A percentile compares a stretch with the other conserved stretches of the same genome.
Conservation (phyloP, 2,113 vertebrate species). For the Amia ocellicauda region DNA sequence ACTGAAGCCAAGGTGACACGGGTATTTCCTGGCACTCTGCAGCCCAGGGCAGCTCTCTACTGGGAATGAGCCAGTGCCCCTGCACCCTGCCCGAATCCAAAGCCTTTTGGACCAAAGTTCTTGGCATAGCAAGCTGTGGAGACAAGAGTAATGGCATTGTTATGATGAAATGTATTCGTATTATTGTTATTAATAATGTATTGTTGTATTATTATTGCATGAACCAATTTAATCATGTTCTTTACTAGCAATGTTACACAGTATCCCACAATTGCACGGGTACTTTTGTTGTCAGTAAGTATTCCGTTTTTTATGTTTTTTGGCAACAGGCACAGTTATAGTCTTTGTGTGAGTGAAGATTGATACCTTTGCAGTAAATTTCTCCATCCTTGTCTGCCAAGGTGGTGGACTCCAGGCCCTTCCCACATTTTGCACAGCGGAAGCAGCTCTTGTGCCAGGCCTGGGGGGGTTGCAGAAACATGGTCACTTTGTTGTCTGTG, state of each 20-base stretch:
- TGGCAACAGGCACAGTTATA: neutral
- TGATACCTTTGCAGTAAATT: slow-evolving; percentile 91
- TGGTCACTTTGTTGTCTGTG: too few relatives aligned
- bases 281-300: too few relatives aligned
- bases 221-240: too few relatives aligned
- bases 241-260: neutral
- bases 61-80: slow-evolving; percentile 83
- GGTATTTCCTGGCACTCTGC: neutral
- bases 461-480: slow-evolving; percentile 49
- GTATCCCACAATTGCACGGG: too few relatives aligned
- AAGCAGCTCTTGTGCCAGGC: slow-evolving; percentile 94
- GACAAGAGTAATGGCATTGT: slow-evolving; percentile 9
- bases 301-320: neutral
- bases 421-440: slow-evolving; percentile 85
- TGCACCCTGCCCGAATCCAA: slow-evolving; percentile 86
- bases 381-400: slow-evolving; percentile 89
- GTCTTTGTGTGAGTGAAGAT: too few relatives aligned
- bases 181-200: too few relatives aligned
- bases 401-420: slow-evolving; percentile 91
- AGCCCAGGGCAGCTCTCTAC: slow-evolving; percentile 49
- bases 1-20: slow-evolving; percentile 7
- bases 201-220: too few relatives aligned
- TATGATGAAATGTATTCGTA: neutral
- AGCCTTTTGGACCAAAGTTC: slow-evolving; percentile 93
- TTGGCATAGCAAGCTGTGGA: slow-evolving; percentile 86